Evolutionary conservation across 2,888 invertebrate species (phyloP).

Genomic region (Ochropleura leucogaster): DNA sequence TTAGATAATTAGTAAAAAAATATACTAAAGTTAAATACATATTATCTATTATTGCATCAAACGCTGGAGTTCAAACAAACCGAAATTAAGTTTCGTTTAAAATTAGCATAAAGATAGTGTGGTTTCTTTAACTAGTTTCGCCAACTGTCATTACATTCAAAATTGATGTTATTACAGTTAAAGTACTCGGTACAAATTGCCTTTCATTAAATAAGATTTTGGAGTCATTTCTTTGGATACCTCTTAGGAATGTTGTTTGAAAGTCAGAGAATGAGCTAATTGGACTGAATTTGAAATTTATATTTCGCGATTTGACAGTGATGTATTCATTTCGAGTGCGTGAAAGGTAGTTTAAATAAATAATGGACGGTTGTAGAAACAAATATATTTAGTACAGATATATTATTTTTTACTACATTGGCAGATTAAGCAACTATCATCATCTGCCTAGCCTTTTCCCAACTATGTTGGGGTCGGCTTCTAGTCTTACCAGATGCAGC

Average conservation of each 20-base stretch:
- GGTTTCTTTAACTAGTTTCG: slow-evolving; percentile 63
- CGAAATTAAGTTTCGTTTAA: slow-evolving; percentile 63
- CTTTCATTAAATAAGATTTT: slow-evolving; percentile 54
- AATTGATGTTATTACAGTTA: slow-evolving; percentile 56
- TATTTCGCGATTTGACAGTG: slow-evolving; percentile 68
- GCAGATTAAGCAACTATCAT: no score
- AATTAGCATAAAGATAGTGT: slow-evolving; percentile 68
- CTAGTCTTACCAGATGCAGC: no score
- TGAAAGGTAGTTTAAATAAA: slow-evolving; percentile 65
- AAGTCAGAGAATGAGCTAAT: slow-evolving; percentile 79
- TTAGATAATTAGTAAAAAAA: slow-evolving; percentile 1
- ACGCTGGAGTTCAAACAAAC: slow-evolving; percentile 57
- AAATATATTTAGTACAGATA: slow-evolving; percentile 26
- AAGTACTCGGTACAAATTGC: slow-evolving; percentile 58
- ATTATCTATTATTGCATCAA: slow-evolving; percentile 59
- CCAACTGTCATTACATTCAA: slow-evolving; percentile 62
- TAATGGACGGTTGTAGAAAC: slow-evolving; percentile 68
- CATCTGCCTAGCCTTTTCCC: no score
- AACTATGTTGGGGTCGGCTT: no score
- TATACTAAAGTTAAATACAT: slow-evolving; percentile 60
- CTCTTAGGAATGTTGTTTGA: slow-evolving; percentile 67
- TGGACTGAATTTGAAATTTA: slow-evolving; percentile 65
- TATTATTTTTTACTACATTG: background rate
- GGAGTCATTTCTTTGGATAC: slow-evolving; percentile 48
- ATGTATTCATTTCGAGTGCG: slow-evolving; percentile 70